Evolutionary conservation across 2,113 vertebrate genomes (phyloP).

Genomic region (Pyxicephalus adspersus): DNA sequence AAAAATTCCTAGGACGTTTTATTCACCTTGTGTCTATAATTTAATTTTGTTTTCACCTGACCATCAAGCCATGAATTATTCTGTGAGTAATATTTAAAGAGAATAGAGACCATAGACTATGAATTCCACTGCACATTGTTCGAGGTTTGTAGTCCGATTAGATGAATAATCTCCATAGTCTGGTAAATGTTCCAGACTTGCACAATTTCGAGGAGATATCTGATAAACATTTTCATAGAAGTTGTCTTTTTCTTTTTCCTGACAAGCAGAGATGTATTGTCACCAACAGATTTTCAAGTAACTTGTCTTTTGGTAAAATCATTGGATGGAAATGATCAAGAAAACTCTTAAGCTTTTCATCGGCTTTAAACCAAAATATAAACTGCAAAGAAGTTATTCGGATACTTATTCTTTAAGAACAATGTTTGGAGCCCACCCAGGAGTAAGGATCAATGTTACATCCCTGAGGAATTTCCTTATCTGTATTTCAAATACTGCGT

Average conservation of each 20-base stretch:
- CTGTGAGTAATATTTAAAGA: no score
- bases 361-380: not conserved
- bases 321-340: not conserved
- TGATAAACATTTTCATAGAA: not conserved
- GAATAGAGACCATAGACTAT: not conserved
- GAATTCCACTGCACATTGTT: not conserved
- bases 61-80: no score
- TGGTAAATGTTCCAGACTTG: not conserved
- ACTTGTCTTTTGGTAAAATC: slow-evolving; percentile 7
- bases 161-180: no score
- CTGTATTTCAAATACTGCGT: not conserved
- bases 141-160: not conserved
- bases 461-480: not conserved
- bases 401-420: not conserved
- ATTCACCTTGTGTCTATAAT: no score
- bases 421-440: not conserved
- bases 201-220: not conserved
- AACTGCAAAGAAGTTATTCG: not conserved
- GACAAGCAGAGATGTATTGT: not conserved
- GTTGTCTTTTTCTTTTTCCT: not conserved
- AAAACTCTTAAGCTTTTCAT: not conserved
- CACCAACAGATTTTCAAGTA: slow-evolving; percentile 17
- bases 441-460: not conserved
- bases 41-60: no score
- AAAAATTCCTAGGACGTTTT: no score